Conservation (phyloP, 2,797 vertebrate genomes). For the Chelmon rostratus region DNA sequence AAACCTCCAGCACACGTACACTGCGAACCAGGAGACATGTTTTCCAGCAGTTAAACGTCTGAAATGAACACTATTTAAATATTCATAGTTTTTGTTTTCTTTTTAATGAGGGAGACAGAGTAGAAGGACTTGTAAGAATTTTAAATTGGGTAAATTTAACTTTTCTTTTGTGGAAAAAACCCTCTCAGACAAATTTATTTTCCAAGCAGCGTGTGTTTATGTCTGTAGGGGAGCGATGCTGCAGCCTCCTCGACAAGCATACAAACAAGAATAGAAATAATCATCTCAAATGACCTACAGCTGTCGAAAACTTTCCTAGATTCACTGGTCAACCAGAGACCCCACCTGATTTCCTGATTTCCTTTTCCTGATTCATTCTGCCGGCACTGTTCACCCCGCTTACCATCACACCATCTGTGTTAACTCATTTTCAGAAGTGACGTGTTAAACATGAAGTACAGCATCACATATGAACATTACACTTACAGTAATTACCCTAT, state of each 20-base stretch:
- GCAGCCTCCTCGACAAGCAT: not conserved
- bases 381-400: not conserved
- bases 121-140: not conserved
- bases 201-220: not conserved
- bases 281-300: not conserved
- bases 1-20: not conserved
- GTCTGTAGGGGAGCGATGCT: not conserved
- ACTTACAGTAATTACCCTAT: constrained; percentile 48
- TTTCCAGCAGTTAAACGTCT: not conserved
- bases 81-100: not conserved
- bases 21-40: not conserved
- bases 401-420: constrained; percentile 6
- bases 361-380: not conserved
- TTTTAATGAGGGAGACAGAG: not conserved
- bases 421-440: constrained; percentile 30
- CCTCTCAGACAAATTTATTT: not conserved
- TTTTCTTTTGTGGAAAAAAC: not conserved
- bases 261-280: not conserved
- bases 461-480: constrained; percentile 19
- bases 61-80: not conserved
- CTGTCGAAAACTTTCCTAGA: not conserved
- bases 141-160: not conserved
- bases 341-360: too few relatives aligned
- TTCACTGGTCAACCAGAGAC: not conserved
- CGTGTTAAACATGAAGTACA: constrained; percentile 27